Evolutionary conservation across 2,888 invertebrate genomes (phyloP).

Genomic region (Selenia dentaria): DNA sequence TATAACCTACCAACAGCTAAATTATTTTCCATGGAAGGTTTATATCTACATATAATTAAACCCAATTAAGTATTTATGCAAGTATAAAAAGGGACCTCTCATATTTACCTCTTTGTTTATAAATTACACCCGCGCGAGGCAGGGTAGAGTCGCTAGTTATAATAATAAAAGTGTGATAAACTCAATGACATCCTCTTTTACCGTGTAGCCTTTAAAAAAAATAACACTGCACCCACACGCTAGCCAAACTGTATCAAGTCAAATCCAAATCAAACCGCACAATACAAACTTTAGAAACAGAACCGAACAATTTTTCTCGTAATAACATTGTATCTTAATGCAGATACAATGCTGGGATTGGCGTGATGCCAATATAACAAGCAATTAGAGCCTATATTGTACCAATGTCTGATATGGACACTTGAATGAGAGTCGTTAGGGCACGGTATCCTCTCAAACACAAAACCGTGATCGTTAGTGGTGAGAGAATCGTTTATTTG

Average conservation of each 20-base stretch:
- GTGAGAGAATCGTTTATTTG: neutral
- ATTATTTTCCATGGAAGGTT: too few species aligned
- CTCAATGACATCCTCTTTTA: too few species aligned
- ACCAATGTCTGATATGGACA: conserved; percentile 27
- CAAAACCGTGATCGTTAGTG: conserved; percentile 15
- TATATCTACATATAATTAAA: too few species aligned
- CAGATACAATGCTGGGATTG: conserved; percentile 30
- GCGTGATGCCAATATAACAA: conserved; percentile 31
- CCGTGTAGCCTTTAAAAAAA: too few species aligned
- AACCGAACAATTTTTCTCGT: neutral
- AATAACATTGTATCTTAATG: conserved; percentile 13
- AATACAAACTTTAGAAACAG: conserved; percentile 3
- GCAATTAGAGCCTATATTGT: conserved; percentile 36
- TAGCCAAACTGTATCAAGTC: conserved; percentile 4
- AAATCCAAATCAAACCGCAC: neutral
- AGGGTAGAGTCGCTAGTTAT: too few species aligned
- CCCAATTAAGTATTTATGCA: too few species aligned
- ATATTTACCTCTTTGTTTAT: too few species aligned
- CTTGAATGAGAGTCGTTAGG: conserved; percentile 26
- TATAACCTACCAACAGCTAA: too few species aligned
- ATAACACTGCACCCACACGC: neutral
- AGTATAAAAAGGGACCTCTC: too few species aligned
- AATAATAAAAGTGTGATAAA: too few species aligned
- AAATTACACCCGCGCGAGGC: too few species aligned
- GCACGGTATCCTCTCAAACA: conserved; percentile 8